Percentiles rank a stretch among this genome's conserved stretches.
Conservation (phyloP, 2,888 invertebrate species). For the Hypomecis atomaria region DNA sequence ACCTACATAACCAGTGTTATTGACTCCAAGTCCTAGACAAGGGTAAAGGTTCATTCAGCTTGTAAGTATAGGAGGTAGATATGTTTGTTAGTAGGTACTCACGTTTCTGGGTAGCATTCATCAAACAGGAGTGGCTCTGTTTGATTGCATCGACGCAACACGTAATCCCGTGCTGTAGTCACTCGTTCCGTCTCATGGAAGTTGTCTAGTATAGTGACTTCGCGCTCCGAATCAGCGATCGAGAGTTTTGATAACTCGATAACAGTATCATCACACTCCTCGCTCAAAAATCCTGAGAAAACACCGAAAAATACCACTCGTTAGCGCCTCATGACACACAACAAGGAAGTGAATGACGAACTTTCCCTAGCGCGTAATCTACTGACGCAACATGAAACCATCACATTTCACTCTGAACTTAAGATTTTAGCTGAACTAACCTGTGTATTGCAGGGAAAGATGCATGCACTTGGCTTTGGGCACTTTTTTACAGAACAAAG, state of each 20-base stretch:
- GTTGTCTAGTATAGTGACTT: constrained; percentile 74
- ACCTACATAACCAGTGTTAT: constrained; percentile 54
- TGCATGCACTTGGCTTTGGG: constrained; percentile 85
- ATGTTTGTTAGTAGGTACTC: constrained; percentile 60
- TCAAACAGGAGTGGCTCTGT: constrained; percentile 85
- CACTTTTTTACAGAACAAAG: constrained; percentile 81
- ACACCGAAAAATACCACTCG: constrained; percentile 42
- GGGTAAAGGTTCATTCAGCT: constrained; percentile 11
- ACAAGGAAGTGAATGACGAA: constrained; percentile 77
- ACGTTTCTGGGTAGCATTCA: constrained; percentile 87
- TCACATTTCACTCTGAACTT: constrained; percentile 30
- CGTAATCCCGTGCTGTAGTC: constrained; percentile 76
- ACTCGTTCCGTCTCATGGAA: constrained; percentile 72
- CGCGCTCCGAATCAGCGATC: constrained; percentile 75
- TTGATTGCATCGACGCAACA: constrained; percentile 88
- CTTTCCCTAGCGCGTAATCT: constrained; percentile 75
- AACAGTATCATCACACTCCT: constrained; percentile 84
- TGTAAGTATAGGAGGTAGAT: not conserved
- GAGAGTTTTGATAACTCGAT: constrained; percentile 82
- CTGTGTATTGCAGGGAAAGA: constrained; percentile 84
- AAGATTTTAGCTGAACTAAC: constrained; percentile 57
- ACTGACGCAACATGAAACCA: constrained; percentile 53
- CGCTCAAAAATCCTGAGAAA: constrained; percentile 80
- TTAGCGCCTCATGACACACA: constrained; percentile 62
- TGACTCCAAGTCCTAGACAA: constrained; percentile 17